A percentile compares a stretch with the other conserved stretches of the same genome.
Conservation (phyloP, 2,113 vertebrate genomes). For the Hypocryptadius cinnamomeus region DNA sequence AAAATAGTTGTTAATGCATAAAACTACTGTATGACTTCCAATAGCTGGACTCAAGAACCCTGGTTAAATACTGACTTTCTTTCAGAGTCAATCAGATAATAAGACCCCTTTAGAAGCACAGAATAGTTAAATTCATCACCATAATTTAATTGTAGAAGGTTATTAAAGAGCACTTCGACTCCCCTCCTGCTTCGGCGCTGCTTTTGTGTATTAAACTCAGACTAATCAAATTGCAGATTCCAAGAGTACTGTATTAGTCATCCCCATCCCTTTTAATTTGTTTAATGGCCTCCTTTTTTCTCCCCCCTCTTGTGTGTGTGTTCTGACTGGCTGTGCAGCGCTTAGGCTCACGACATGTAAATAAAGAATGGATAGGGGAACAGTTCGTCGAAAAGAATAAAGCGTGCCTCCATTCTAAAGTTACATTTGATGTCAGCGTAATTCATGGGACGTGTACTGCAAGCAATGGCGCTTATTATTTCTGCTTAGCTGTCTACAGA, state of each 20-base stretch:
- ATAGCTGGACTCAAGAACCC: constrained; percentile 53
- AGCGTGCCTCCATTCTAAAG: constrained; percentile 74
- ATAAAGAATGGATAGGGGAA: constrained; percentile 74
- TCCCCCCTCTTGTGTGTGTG: constrained; percentile 50
- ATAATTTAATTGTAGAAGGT: constrained; percentile 79
- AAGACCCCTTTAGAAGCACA: constrained; percentile 67
- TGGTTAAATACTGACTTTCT: constrained; percentile 67
- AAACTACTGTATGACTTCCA: constrained; percentile 39
- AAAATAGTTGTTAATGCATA: constrained; percentile 50
- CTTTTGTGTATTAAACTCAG: constrained; percentile 80
- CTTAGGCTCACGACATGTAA: constrained; percentile 71
- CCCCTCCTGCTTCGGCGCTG: constrained; percentile 68
- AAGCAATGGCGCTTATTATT: constrained; percentile 73
- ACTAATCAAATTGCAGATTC: constrained; percentile 83
- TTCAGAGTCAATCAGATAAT: constrained; percentile 72
- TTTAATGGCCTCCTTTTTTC: constrained; percentile 74
- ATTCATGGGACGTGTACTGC: constrained; percentile 72
- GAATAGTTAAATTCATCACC: constrained; percentile 77
- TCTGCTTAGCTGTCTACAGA: constrained; percentile 71
- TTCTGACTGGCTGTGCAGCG: constrained; percentile 62
- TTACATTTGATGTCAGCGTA: constrained; percentile 76
- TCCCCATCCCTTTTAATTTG: constrained; percentile 80
- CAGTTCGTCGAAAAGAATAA: constrained; percentile 71
- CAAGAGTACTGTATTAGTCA: constrained; percentile 78
- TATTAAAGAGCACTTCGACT: constrained; percentile 77